A percentile compares a stretch with the other conserved stretches of the same genome.
These are phyloP conservation scores for Syrphus vitripennis DNA, from an alignment of 2,888 invertebrate species.

Conservation along the genomic window DNA sequence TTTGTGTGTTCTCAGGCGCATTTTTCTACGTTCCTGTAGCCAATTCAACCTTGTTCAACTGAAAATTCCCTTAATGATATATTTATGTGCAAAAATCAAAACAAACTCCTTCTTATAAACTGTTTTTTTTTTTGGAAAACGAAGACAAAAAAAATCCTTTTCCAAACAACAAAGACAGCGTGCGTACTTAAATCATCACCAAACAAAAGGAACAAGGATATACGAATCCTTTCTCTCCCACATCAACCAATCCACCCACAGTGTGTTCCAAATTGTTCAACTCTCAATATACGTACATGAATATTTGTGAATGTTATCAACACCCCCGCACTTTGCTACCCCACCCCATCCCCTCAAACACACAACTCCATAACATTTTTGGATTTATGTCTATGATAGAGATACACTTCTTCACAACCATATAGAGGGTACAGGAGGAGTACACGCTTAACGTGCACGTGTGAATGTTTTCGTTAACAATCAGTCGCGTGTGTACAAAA, in stretches of 20 bases:
- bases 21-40: background rate
- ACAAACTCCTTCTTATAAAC: background rate
- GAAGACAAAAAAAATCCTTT: conserved; percentile 42
- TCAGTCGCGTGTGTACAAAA: conserved; percentile 69
- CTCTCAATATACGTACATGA: conserved; percentile 38
- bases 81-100: conserved; percentile 58
- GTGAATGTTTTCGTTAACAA: conserved; percentile 65
- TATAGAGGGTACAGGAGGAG: background rate
- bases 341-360: conserved; percentile 12
- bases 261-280: background rate
- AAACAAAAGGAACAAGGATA: conserved; percentile 47
- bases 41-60: background rate
- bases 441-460: conserved; percentile 56
- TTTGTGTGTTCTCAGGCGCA: too few relatives aligned
- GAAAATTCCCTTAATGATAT: conserved; percentile 63
- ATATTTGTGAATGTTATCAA: conserved; percentile 67
- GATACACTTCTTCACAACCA: background rate
- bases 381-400: conserved; percentile 18
- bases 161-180: conserved; percentile 57
- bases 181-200: conserved; percentile 63
- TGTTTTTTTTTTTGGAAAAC: background rate
- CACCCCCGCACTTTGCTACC: conserved; percentile 5
- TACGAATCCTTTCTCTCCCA: conserved; percentile 23
- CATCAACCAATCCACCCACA: background rate
- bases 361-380: background rate